Conservation (phyloP, 2,797 vertebrate species). For the Hydrolagus colliei region DNA sequence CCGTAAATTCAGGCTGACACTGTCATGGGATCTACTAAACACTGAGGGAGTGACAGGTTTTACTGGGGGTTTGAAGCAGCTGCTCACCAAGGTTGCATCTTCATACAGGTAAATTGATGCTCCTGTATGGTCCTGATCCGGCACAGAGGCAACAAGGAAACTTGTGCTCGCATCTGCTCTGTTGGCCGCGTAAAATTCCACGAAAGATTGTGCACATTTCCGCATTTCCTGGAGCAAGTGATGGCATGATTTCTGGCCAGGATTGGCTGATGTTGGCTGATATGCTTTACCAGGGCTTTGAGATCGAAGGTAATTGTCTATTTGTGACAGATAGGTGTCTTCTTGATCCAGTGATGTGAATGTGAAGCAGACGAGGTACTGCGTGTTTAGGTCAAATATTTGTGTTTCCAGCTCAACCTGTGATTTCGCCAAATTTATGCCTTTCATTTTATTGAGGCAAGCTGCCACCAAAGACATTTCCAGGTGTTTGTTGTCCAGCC, state of each 20-base stretch:
- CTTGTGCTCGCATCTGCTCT: fast-evolving
- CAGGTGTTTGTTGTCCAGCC: background rate
- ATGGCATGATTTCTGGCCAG: too few relatives aligned
- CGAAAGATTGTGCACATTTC: background rate
- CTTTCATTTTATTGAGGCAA: background rate
- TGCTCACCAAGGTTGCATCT: background rate
- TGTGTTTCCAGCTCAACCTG: background rate
- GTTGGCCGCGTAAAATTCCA: background rate
- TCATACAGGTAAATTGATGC: background rate
- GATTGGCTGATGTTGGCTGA: too few relatives aligned
- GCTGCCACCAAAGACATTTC: background rate
- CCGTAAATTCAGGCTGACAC: background rate
- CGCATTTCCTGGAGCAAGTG: too few relatives aligned
- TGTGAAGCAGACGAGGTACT: background rate
- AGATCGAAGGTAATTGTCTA: too few relatives aligned
- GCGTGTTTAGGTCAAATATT: background rate
- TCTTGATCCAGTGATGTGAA: too few relatives aligned
- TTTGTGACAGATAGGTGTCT: too few relatives aligned
- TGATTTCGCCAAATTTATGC: background rate
- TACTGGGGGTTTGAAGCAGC: background rate
- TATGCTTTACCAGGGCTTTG: too few relatives aligned
- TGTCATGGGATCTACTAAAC: background rate
- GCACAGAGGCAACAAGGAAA: too few relatives aligned
- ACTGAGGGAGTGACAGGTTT: background rate
- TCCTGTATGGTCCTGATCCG: background rate